These are phyloP conservation scores for Electrophaes corylata DNA, from an alignment of 2,888 invertebrate species.

Conservation along the genomic window DNA sequence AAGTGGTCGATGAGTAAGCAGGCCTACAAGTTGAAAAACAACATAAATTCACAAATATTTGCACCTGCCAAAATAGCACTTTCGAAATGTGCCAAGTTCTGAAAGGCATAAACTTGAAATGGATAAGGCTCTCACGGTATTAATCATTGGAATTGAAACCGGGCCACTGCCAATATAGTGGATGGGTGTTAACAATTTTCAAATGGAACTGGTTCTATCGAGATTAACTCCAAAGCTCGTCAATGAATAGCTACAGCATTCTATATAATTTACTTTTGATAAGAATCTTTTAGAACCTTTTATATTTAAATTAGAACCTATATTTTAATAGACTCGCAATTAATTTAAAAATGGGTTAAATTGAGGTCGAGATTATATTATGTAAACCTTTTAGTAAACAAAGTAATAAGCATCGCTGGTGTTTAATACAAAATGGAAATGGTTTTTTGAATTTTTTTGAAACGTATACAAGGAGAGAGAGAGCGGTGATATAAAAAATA, in stretches of 20 bases:
- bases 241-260: constrained; percentile 9
- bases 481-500: too few species aligned
- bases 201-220: constrained; percentile 31
- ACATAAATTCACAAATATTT: constrained; percentile 3
- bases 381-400: too few species aligned
- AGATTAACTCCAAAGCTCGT: constrained; percentile 25
- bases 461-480: too few species aligned
- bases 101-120: constrained; percentile 23
- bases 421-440: too few species aligned
- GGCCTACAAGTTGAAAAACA: not conserved
- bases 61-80: constrained; percentile 19
- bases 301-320: too few species aligned
- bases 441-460: too few species aligned
- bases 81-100: constrained; percentile 20
- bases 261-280: not conserved
- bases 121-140: constrained; percentile 27
- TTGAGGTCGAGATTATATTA: too few species aligned
- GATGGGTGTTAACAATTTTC: constrained; percentile 38
- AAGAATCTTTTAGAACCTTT: constrained; percentile 1
- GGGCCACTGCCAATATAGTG: constrained; percentile 34
- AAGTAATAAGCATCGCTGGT: too few species aligned
- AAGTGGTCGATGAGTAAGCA: too few species aligned
- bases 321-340: too few species aligned
- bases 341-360: too few species aligned
- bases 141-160: constrained; percentile 34